phyloP scores from a whole-genome alignment of 2,797 vertebrate genomes.

The Martes flavigula region DNA sequence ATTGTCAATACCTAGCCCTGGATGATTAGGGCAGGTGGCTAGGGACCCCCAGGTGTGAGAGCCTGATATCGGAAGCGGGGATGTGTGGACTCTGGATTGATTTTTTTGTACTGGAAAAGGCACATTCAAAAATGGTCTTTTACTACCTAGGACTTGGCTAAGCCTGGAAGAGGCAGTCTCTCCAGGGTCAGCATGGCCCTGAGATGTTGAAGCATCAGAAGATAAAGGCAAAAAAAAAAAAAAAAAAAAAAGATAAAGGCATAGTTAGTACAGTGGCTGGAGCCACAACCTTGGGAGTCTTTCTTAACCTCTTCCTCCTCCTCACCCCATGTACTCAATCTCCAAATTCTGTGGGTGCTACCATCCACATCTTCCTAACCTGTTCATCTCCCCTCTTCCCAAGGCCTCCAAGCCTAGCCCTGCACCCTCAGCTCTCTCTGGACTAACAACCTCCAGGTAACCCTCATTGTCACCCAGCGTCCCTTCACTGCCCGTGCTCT shows the following conservation, averaged over 20 bases:
- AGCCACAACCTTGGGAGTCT: not conserved
- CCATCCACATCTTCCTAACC: not conserved
- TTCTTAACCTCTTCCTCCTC: not conserved
- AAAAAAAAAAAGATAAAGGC: not conserved
- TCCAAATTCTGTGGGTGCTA: not conserved
- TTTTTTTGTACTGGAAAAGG: not conserved
- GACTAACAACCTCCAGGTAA: not conserved
- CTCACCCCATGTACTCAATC: not conserved
- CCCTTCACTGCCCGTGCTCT: rapidly evolving
- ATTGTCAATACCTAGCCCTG: not conserved
- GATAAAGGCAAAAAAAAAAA: too few relatives aligned
- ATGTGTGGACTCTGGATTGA: not conserved
- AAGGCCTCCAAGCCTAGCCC: not conserved
- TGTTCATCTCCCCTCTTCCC: not conserved
- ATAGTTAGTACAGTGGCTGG: not conserved
- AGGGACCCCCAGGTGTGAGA: too few relatives aligned
- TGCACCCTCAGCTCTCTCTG: not conserved
- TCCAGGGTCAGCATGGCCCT: not conserved
- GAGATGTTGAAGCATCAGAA: not conserved
- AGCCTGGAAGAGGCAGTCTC: not conserved
- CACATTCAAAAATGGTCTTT: not conserved
- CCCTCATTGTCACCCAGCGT: not conserved
- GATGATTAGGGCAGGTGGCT: not conserved
- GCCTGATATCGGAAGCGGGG: not conserved
- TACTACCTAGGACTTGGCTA: not conserved